Evolutionary conservation across 1,140 invertebrate genomes (phyloP).

Genomic region (Danaus melanippus): DNA sequence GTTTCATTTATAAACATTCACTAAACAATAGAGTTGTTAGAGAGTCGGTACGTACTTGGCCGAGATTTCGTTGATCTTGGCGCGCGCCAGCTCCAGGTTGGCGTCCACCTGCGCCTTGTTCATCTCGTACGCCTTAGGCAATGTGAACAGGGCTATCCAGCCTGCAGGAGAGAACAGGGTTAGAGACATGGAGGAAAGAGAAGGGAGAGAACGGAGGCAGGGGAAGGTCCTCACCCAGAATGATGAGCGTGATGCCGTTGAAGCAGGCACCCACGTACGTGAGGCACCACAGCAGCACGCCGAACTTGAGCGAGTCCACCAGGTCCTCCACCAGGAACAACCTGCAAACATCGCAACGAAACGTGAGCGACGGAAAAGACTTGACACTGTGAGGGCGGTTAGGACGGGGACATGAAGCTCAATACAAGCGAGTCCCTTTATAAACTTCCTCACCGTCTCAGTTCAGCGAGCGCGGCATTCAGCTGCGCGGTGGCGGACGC

Average conservation of each 20-base stretch:
- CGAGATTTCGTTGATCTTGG: constrained; percentile 91
- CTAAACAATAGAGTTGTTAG: no score
- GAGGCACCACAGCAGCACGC: constrained; percentile 91
- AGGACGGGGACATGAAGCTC: no score
- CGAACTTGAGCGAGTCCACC: constrained; percentile 96
- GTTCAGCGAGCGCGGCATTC: constrained; percentile 84
- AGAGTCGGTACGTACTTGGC: constrained; percentile 47
- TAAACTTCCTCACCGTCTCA: constrained; percentile 79
- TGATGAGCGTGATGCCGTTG: constrained; percentile 97
- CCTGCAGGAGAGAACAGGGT: constrained; percentile 74
- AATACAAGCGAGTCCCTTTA: no score
- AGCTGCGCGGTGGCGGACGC: constrained; percentile 87
- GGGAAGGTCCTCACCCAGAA: constrained; percentile 80
- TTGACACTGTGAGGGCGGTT: not conserved
- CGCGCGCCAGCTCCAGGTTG: constrained; percentile 89
- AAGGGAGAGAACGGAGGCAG: not conserved
- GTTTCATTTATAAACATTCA: no score
- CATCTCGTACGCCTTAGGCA: constrained; percentile 98
- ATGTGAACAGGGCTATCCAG: constrained; percentile 92
- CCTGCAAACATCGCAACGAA: constrained; percentile 53
- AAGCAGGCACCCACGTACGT: constrained; percentile 98
- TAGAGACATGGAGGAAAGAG: not conserved
- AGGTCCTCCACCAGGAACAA: constrained; percentile 97
- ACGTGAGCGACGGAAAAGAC: not conserved
- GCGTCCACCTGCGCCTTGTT: constrained; percentile 98